phyloP scores from a whole-genome alignment of 2,797 vertebrate genomes.

The Rhinogobio ventralis region DNA sequence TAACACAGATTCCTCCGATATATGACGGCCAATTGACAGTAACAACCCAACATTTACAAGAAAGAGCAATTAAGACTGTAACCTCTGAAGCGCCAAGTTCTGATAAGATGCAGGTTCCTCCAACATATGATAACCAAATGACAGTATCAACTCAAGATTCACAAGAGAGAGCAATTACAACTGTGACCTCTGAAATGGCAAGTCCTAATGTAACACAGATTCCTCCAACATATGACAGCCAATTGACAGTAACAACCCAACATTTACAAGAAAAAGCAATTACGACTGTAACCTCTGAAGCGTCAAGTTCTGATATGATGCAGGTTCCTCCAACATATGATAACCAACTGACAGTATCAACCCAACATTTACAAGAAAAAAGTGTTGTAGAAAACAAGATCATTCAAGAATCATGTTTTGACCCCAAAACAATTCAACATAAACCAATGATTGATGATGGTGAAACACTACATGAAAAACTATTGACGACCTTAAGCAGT shows the following conservation, averaged over 20 bases:
- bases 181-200: conserved; percentile 57
- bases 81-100: conserved; percentile 53
- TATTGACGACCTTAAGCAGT: neutral
- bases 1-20: neutral
- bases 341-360: neutral
- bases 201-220: conserved; percentile 39
- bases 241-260: neutral
- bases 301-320: neutral
- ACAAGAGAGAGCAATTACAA: neutral
- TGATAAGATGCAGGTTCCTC: conserved; percentile 26
- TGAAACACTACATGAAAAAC: conserved; percentile 2
- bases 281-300: conserved; percentile 52
- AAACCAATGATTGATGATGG: neutral
- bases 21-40: conserved; percentile 3
- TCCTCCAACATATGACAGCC: neutral
- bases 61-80: conserved; percentile 57
- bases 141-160: neutral
- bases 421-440: conserved; percentile 20
- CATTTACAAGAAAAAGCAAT: neutral
- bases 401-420: conserved; percentile 12
- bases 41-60: neutral
- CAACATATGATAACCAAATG: conserved; percentile 17
- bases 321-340: neutral
- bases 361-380: neutral
- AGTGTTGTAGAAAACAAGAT: neutral